A percentile compares a stretch with the other conserved stretches of the same genome.
phyloP scores from a whole-genome alignment of 37 sponge, comb jelly and placozoan species.

The Halichondria panicea region DNA sequence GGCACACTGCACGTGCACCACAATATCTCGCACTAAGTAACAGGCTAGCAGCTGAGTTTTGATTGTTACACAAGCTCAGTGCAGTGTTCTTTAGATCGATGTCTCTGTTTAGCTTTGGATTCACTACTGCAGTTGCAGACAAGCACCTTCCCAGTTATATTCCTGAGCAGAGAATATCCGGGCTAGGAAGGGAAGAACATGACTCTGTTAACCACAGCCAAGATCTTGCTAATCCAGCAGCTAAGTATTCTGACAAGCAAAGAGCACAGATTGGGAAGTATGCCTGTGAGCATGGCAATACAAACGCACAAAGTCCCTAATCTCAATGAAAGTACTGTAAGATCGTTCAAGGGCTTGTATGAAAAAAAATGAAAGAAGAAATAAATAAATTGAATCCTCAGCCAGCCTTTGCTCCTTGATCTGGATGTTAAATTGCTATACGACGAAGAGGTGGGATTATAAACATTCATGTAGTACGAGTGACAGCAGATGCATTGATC shows the following conservation, averaged over 20 bases:
- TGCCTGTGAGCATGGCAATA: constrained; percentile 56
- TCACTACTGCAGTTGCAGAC: not conserved
- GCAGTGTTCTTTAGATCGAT: not conserved
- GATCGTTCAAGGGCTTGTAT: constrained; percentile 43
- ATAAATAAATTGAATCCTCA: constrained; percentile 31
- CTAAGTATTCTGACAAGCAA: constrained; percentile 18
- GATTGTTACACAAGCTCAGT: not conserved
- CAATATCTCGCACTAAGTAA: not conserved
- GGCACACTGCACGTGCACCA: not conserved
- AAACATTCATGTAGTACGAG: constrained; percentile 56
- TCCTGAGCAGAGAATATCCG: constrained; percentile 13
- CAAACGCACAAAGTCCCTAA: constrained; percentile 40
- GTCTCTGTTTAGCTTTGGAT: not conserved
- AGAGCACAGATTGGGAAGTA: constrained; percentile 52
- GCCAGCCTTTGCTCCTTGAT: constrained; percentile 41
- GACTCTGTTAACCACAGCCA: constrained; percentile 6
- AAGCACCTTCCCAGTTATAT: constrained; percentile 7
- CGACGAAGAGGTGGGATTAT: constrained; percentile 47
- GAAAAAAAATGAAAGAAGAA: constrained; percentile 16
- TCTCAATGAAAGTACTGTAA: constrained; percentile 49
- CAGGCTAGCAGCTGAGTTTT: not conserved
- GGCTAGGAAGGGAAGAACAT: constrained; percentile 10
- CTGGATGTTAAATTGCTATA: constrained; percentile 51
- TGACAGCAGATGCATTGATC: constrained; percentile 51
- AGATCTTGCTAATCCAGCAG: constrained; percentile 2